A percentile compares a stretch with the other conserved stretches of the same genome.
Conservation (phyloP, 2,888 invertebrate species). For the Plutella xylostella region DNA sequence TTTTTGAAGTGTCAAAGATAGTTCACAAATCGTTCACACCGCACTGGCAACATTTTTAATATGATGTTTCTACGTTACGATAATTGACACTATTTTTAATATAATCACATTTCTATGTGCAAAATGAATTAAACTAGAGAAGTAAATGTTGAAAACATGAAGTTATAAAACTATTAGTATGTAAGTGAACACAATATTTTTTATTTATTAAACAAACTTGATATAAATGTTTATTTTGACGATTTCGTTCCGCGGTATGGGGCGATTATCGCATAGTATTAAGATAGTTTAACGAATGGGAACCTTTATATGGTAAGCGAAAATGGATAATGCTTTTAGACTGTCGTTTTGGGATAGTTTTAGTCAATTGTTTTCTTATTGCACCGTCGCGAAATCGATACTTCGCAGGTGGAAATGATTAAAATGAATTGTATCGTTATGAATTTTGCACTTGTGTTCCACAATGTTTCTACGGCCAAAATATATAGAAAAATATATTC, state of each 20-base stretch:
- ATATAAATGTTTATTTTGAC: not conserved
- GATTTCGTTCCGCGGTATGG: too few species aligned
- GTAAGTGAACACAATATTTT: conserved; percentile 42
- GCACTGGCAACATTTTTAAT: not conserved
- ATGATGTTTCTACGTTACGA: not conserved
- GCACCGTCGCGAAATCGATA: conserved; percentile 22
- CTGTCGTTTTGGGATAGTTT: conserved; percentile 21
- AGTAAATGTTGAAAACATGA: conserved; percentile 31
- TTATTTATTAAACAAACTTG: conserved; percentile 35
- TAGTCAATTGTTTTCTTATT: conserved; percentile 45
- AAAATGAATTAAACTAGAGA: conserved; percentile 23
- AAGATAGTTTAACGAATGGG: not conserved
- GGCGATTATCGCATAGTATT: not conserved
- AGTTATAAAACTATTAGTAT: conserved; percentile 55
- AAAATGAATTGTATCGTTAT: not conserved
- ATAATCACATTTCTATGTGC: conserved; percentile 48
- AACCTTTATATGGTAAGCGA: too few species aligned
- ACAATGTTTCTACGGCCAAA: conserved; percentile 33
- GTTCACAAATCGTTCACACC: too few species aligned
- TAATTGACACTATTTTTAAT: conserved; percentile 47
- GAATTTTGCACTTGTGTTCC: conserved; percentile 22
- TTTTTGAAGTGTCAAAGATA: too few species aligned
- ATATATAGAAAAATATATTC: conserved; percentile 10
- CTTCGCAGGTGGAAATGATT: not conserved
- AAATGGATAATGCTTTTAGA: not conserved